These are phyloP conservation scores for Ornithoptera alexandrae DNA, from an alignment of 2,888 invertebrate species.

Conservation along the genomic window DNA sequence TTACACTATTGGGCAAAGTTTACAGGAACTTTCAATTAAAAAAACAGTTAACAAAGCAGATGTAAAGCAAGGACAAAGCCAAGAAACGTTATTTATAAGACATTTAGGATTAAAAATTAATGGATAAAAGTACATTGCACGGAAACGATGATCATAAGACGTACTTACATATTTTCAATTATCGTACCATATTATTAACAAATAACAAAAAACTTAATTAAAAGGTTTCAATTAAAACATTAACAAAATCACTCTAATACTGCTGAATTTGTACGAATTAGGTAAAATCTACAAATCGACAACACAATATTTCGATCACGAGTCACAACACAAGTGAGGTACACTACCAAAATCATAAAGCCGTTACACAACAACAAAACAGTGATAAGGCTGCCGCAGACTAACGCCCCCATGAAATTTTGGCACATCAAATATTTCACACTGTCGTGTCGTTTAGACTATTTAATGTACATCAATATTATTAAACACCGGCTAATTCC, in stretches of 20 bases:
- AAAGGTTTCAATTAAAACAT: conserved; percentile 75
- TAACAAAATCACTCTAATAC: conserved; percentile 81
- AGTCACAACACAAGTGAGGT: conserved; percentile 54
- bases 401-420: conserved; percentile 44
- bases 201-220: conserved; percentile 79
- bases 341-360: conserved; percentile 26
- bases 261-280: conserved; percentile 79
- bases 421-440: conserved; percentile 60
- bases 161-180: conserved; percentile 44
- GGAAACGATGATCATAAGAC: conserved; percentile 20
- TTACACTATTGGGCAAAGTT: conserved; percentile 29
- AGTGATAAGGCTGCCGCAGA: conserved; percentile 24
- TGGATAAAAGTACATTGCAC: conserved; percentile 17
- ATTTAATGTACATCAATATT: conserved; percentile 32
- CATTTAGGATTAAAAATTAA: background rate
- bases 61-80: conserved; percentile 16
- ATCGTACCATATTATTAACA: conserved; percentile 63
- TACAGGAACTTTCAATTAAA: conserved; percentile 36
- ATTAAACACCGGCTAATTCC: conserved; percentile 40
- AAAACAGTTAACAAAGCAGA: conserved; percentile 16
- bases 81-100: conserved; percentile 17
- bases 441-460: conserved; percentile 33
- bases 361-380: conserved; percentile 15
- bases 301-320: conserved; percentile 59
- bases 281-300: conserved; percentile 60